Conservation (phyloP, 2,888 invertebrate genomes). For the Adela reaumurella region DNA sequence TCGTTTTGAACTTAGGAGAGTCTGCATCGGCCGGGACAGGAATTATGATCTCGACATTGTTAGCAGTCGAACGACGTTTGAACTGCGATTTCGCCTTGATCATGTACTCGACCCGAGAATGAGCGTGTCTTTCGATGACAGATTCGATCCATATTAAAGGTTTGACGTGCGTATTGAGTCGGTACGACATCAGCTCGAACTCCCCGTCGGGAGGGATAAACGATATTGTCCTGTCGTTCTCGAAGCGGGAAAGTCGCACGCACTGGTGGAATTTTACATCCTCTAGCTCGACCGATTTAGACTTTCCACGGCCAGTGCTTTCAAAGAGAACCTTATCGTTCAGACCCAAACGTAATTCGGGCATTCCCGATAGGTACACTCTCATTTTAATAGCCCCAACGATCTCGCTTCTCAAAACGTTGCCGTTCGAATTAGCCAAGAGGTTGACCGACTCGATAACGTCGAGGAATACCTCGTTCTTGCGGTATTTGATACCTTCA, state of each 20-base stretch:
- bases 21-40: conserved; percentile 97
- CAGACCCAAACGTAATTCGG: conserved; percentile 90
- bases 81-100: conserved; percentile 99
- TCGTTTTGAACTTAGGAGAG: conserved; percentile 97
- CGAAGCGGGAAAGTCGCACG: conserved; percentile 92
- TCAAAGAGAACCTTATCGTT: conserved; percentile 99
- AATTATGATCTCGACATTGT: conserved; percentile 97
- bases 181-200: conserved; percentile 98
- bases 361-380: conserved; percentile 97
- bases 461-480: conserved; percentile 98
- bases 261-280: conserved; percentile 99
- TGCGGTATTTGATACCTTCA: conserved; percentile 97
- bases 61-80: conserved; percentile 94
- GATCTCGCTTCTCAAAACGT: conserved; percentile 94
- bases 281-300: conserved; percentile 96
- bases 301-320: conserved; percentile 94
- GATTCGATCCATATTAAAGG: conserved; percentile 99
- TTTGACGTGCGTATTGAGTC: conserved; percentile 94
- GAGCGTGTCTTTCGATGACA: conserved; percentile 94
- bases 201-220: conserved; percentile 99
- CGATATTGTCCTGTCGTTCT: conserved; percentile 96
- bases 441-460: conserved; percentile 98
- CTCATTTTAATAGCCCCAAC: conserved; percentile 99
- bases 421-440: conserved; percentile 93
- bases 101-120: conserved; percentile 98